Evolutionary conservation across 1,140 invertebrate genomes (phyloP).

Genomic region (Zeugodacus cucurbitae): DNA sequence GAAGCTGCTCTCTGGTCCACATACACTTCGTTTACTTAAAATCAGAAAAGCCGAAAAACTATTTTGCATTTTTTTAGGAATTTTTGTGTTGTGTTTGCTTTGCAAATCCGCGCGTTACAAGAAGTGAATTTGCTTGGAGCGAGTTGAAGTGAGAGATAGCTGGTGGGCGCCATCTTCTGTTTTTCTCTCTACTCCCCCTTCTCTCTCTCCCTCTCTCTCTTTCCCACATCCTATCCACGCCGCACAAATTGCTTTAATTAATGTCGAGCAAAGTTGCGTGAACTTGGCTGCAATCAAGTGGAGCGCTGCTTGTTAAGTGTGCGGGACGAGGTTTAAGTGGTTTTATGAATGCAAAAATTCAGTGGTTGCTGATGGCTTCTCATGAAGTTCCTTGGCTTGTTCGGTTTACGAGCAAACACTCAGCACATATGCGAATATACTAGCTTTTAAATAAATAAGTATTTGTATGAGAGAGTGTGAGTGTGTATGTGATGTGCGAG

Average conservation of each 20-base stretch:
- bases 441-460: background rate
- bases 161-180: background rate
- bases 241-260: conserved; percentile 9
- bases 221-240: no score
- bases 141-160: background rate
- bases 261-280: conserved; percentile 5
- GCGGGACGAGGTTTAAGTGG: background rate
- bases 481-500: background rate
- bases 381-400: background rate
- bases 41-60: background rate
- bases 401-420: background rate
- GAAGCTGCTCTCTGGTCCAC: no score
- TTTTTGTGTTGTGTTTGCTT: background rate
- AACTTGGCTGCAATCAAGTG: conserved; percentile 16
- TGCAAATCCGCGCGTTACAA: background rate
- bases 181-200: no score
- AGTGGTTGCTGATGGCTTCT: conserved; percentile 9
- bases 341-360: conserved; percentile 13
- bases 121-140: no score
- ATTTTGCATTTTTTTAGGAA: conserved; percentile 10
- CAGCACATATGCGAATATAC: background rate
- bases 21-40: background rate
- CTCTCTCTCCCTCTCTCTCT: background rate
- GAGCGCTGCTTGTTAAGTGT: background rate
- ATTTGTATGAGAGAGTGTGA: background rate